Evolutionary conservation across 1,140 invertebrate genomes (phyloP), one percentile per base, ranked within the genome.

Genomic region (Anoplophora glabripennis): DNA sequence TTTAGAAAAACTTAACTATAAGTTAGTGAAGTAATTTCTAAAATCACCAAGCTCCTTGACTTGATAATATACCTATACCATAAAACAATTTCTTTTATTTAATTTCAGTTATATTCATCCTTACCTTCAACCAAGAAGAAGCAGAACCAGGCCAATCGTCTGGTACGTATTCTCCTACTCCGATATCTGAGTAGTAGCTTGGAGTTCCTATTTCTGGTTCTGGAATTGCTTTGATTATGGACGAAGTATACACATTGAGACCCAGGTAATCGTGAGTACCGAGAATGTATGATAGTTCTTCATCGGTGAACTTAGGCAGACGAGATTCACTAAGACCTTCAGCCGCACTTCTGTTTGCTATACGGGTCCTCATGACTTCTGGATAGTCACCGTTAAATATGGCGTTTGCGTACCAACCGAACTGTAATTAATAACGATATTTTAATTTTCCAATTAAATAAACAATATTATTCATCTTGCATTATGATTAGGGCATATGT

Each of bases 371-470:
- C 68, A 87, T 78, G 0, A 82, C 65, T 55, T 72, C 66, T 1
- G 85, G 83, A 66, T 86, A 88, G 53, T 85, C 82, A 8, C 86
- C 86, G 4, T 73, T 69, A 52, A 80, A 85, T 52, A 87, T 82
- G 0, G 85, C 83, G 69, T 87, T 72, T 0, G 81, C 78, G 51
- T 80, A 80, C 84, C 84, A 87, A 8, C 87, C 87, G 33, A 80
- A 74, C 80, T 83, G 66, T 36, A 77, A 76, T 28, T 28, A 2
- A 76, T 58, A 21, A 37, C n/a, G 10, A 18, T 17, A 38, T 78
- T 80, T 64, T 83, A 81, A n/a, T n/a, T n/a, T n/a, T n/a, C n/a
- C n/a, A n/a, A n/a, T n/a, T n/a, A n/a, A n/a, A n/a, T n/a, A n/a
- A n/a, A n/a, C n/a, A n/a, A n/a, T n/a, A n/a, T n/a, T n/a, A n/a